Evolutionary conservation across 2,888 invertebrate species (phyloP), one percentile per base, ranked within the genome.

Genomic region (Brachylomia viminalis): DNA sequence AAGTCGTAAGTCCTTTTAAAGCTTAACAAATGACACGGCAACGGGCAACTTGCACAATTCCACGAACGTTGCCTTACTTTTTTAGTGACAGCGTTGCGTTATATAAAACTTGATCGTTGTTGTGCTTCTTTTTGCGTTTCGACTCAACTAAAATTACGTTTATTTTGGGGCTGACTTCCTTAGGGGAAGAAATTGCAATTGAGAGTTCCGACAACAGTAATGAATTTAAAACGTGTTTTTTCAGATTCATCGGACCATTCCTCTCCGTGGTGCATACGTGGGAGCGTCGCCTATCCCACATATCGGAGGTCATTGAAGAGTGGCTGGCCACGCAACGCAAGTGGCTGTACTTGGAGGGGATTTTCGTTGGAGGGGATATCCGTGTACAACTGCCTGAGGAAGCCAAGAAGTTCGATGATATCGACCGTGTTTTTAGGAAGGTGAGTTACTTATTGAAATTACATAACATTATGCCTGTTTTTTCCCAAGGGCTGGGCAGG

Each of bases 321-420:
- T 99, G 99, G 99, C 95, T 98, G 91, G 97, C 97, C 6, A 98
- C 98, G 5, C 99, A 99, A 92, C 97, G 98, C 77, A 99, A 98
- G 92, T 99, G 99, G 99, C 96, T 99, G 84, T 99, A 99, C 91
- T 95, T 99, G 83, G 99, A 99, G 92, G 99, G 99, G 0, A 99
- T 99, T 81, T 99, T 99, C 92, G 98, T 99, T 1, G 98, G 98
- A 0, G 98, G 98, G 10, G 99, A 99, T 91, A 99, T 99, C 84
- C 97, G 99, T 69, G 94, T 97, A 0, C 99, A 99, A 91, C 95
- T 99, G 72, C 99, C 99, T 0, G 98, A 99, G 2, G 99, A 99
- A 92, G 98, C 99, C 0, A 98, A 97, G 92, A 98, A 98, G 92
- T 99, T 99, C 93, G 99, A 99, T 91, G 98, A 98, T 81, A 98